phyloP scores from a whole-genome alignment of 1,140 invertebrate genomes.

The Bombus confusus region DNA sequence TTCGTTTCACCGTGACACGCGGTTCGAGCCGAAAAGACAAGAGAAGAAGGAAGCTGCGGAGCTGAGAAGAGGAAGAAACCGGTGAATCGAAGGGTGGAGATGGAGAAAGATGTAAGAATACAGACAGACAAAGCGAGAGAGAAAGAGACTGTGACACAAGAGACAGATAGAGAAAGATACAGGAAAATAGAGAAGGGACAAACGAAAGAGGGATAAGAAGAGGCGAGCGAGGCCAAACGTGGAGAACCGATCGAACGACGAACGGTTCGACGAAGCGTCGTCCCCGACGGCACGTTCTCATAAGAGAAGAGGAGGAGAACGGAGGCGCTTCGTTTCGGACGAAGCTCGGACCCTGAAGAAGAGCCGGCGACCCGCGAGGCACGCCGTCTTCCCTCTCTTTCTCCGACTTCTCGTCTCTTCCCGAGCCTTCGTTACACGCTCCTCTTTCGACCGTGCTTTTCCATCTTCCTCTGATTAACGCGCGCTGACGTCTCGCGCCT shows the following conservation, averaged over 20 bases:
- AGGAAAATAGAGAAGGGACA: no score
- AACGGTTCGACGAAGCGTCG: conserved; percentile 40
- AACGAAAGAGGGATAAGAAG: neutral
- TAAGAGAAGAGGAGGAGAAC: conserved; percentile 70
- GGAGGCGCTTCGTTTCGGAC: conserved; percentile 74
- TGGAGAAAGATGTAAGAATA: neutral
- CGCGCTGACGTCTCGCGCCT: neutral
- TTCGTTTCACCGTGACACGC: conserved; percentile 25
- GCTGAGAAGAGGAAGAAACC: neutral
- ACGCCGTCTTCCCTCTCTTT: conserved; percentile 67
- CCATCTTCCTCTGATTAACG: conserved; percentile 23
- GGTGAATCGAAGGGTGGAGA: neutral
- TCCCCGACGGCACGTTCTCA: conserved; percentile 50
- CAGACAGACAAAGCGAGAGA: neutral
- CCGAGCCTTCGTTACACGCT: conserved; percentile 35
- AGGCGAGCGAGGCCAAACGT: conserved; percentile 12
- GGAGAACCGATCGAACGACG: conserved; percentile 49
- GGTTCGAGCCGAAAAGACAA: neutral
- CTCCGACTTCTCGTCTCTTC: conserved; percentile 63
- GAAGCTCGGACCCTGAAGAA: conserved; percentile 80
- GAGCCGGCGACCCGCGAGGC: conserved; percentile 80
- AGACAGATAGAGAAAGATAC: neutral
- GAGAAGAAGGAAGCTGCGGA: neutral
- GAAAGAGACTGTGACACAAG: neutral
- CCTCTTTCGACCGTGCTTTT: conserved; percentile 15